Base-by-base conservation (phyloP, 2,797 vertebrate genomes). In the Sebastes steindachneri region DNA sequence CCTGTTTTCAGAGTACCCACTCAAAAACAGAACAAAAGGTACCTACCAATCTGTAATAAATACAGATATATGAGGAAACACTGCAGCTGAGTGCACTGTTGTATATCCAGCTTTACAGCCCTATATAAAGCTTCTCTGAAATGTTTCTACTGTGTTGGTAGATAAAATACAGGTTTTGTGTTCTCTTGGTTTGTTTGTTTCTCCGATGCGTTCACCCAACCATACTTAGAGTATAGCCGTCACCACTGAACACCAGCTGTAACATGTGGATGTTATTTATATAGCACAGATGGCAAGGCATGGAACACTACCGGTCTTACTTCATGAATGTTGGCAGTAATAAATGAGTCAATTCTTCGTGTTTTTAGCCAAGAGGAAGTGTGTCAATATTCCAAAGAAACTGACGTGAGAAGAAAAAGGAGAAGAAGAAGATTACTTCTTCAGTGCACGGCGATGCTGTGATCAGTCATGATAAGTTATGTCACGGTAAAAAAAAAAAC, bases 281-380 rank as follows among this genome's bases (percentile, higher is more conserved):
- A 69, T 23, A 67, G 82, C 70, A 57, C 92, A 92, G 86, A 91
- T 90, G 91, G 91, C 29, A 41, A 55, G 26, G 68, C 78, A 71
- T 19, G 9, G 62, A 71, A 60, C 5, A n/a, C 74, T 60, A 72
- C 78, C 70, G 25, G 65, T 75, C 80, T 82, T 55, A 57, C 68
- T 87, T 88, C 86, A 92, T 91, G 71, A 88, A 83, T 83, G 73
- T 80, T 88, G 86, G 84, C 92, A 74, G 73, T 68, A 73, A 84
- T 77, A 81, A 85, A 92, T 68, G 75, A 85, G 64, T 81, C 76
- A 57, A n/a, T 84, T 80, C 68, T 71, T 77, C 48, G 55, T 58
- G 26, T 80, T 82, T 86, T 75, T 71, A 69, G 82, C 83, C 80
- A 74, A 80, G 65, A 64, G 69, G 75, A 85, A 74, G 70, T 19